These are phyloP conservation scores for Hydropsyche betteni DNA, from an alignment of 2,888 invertebrate genomes.

Conservation along the genomic window DNA sequence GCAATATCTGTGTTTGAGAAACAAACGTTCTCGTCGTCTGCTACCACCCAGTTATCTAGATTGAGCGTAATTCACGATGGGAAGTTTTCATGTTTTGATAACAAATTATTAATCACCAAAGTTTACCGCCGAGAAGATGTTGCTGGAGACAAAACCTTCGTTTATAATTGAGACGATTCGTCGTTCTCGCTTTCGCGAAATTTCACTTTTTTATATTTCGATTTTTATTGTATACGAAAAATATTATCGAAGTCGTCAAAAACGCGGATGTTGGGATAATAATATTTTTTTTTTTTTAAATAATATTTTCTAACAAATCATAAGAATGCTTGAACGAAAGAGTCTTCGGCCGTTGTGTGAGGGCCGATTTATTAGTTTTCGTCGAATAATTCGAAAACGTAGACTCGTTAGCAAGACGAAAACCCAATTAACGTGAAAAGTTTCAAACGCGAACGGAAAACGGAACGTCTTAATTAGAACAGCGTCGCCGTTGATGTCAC, in stretches of 20 bases:
- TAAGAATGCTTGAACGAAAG: constrained; percentile 2
- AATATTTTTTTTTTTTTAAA: too few relatives aligned
- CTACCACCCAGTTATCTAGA: constrained; percentile 42
- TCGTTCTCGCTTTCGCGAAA: constrained; percentile 16
- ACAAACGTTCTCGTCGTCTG: too few relatives aligned
- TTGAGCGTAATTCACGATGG: constrained; percentile 48
- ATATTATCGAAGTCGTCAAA: too few relatives aligned
- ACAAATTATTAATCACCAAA: constrained; percentile 52
- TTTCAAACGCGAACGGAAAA: constrained; percentile 24
- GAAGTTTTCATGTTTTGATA: constrained; percentile 51
- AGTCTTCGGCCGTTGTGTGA: not conserved
- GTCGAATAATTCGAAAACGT: constrained; percentile 38
- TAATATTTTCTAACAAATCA: too few relatives aligned
- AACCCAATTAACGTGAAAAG: constrained; percentile 39
- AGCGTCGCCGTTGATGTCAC: constrained; percentile 9
- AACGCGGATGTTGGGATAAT: too few relatives aligned
- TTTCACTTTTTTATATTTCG: constrained; percentile 27
- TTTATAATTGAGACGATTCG: constrained; percentile 22
- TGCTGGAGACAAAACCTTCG: constrained; percentile 36
- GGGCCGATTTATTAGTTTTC: constrained; percentile 41
- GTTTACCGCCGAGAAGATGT: constrained; percentile 44
- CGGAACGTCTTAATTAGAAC: constrained; percentile 14
- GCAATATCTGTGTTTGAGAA: constrained; percentile 37
- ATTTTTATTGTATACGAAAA: not conserved
- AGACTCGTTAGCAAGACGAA: constrained; percentile 26